Conservation (phyloP, 2,113 vertebrate genomes). For the Ramphastos sulfuratus region DNA sequence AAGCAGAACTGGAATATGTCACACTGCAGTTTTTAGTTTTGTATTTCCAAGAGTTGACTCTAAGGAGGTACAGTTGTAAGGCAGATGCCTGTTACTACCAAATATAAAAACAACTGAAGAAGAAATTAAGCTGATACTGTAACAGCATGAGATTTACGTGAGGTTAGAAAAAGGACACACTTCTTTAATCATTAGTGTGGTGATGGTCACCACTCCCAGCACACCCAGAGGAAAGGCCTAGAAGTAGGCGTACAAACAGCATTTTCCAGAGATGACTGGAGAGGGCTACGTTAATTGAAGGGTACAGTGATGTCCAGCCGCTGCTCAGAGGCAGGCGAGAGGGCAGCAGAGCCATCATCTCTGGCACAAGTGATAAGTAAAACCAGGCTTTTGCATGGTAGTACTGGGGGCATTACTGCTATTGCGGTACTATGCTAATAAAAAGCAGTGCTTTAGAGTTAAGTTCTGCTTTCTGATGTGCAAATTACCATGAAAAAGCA, state of each 20-base stretch:
- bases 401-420: not conserved
- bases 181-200: no score
- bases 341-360: fast-evolving
- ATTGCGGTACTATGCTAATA: no score
- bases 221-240: not conserved
- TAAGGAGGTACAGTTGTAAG: not conserved
- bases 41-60: not conserved
- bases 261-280: not conserved
- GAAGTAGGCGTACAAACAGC: not conserved
- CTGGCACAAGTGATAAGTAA: fast-evolving
- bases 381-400: fast-evolving
- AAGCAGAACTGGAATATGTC: not conserved
- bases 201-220: not conserved
- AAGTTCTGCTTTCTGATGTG: not conserved
- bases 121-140: not conserved
- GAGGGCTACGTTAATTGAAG: not conserved
- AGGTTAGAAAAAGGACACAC: not conserved
- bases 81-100: not conserved
- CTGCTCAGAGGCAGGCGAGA: fast-evolving
- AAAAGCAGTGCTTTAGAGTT: not conserved
- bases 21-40: not conserved
- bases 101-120: not conserved
- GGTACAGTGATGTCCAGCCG: not conserved
- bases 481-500: not conserved
- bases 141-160: not conserved